phyloP scores from a whole-genome alignment of 2,888 invertebrate genomes.

The Coelinius sp. region DNA sequence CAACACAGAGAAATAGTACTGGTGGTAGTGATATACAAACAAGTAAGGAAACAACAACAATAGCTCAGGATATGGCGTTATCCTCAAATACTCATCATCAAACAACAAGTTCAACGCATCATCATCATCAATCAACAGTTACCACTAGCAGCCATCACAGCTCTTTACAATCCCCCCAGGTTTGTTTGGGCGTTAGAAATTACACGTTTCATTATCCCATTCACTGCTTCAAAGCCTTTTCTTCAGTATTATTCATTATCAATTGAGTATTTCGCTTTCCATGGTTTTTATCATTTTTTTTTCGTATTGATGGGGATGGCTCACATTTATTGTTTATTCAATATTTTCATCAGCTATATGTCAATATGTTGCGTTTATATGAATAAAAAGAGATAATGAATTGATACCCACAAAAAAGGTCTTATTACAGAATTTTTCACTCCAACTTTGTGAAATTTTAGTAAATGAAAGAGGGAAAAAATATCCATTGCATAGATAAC shows the following conservation, averaged over 20 bases:
- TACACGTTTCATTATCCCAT: conserved; percentile 48
- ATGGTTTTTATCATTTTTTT: conserved; percentile 5
- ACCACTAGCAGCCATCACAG: conserved; percentile 59
- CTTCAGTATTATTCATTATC: neutral
- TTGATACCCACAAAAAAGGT: no score
- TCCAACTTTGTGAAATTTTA: no score
- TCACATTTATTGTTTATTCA: neutral
- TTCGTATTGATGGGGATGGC: conserved; percentile 13
- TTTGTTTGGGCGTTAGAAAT: conserved; percentile 62
- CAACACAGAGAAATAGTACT: conserved; percentile 73
- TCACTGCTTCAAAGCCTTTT: conserved; percentile 41
- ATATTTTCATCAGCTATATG: neutral
- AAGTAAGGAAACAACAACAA: conserved; percentile 61
- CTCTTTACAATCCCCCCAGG: conserved; percentile 66
- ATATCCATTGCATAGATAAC: neutral
- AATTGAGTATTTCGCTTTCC: neutral
- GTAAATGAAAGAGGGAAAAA: neutral
- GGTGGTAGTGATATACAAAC: conserved; percentile 66
- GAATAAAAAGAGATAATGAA: conserved; percentile 9
- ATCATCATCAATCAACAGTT: conserved; percentile 46
- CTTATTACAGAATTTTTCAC: no score
- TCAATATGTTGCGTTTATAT: neutral
- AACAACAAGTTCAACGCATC: conserved; percentile 45
- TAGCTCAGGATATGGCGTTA: conserved; percentile 67
- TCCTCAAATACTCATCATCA: conserved; percentile 62